phyloP scores from a whole-genome alignment of 2,113 vertebrate species.

The Xenopus tropicalis region UCB_Xtro_10.0 CM004445.2:3011001-3011500 shows the following conservation, averaged over 20 bases:
- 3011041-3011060: conserved; percentile 97
- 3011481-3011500: too few relatives aligned
- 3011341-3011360: too few relatives aligned
- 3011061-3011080: conserved; percentile 99
- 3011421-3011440: conserved; percentile 98
- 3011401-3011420: conserved; percentile 96
- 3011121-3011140: too few relatives aligned
- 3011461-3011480: conserved; percentile 84
- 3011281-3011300: conserved; percentile 71
- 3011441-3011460: conserved; percentile 98
- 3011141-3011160: conserved; percentile 36
- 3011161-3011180: conserved; percentile 99
- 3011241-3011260: conserved; percentile 95
- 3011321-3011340: too few relatives aligned
- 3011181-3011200: conserved; percentile 96
- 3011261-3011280: conserved; percentile 94
- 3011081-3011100: conserved; percentile 60
- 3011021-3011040: conserved; percentile 97
- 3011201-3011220: conserved; percentile 99
- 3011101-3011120: too few relatives aligned
- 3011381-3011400: conserved; percentile 90
- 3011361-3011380: too few relatives aligned
- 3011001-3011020: conserved; percentile 96
- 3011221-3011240: conserved; percentile 98
- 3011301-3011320: not conserved